Percentiles rank a stretch among this genome's conserved stretches.
These are phyloP conservation scores for Pelobates fuscus DNA, from an alignment of 2,113 vertebrate genomes.

Conservation along the genomic window DNA sequence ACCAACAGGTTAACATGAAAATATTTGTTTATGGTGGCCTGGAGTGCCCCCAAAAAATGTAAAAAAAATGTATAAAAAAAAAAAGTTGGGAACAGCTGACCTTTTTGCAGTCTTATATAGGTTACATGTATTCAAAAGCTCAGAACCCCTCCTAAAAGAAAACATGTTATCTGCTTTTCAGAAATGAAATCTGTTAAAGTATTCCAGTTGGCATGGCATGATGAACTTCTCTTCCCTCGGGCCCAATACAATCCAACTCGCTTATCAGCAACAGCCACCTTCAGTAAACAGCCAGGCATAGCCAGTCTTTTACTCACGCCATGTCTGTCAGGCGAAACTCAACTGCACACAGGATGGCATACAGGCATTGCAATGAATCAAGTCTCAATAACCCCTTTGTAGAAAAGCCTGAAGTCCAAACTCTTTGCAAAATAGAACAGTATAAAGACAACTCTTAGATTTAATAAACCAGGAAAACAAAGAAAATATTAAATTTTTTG, in stretches of 20 bases:
- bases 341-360: neutral
- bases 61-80: too few relatives aligned
- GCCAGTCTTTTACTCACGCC: neutral
- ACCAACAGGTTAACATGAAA: too few relatives aligned
- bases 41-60: too few relatives aligned
- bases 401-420: too few relatives aligned
- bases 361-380: neutral
- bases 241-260: neutral
- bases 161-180: neutral
- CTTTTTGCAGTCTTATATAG: too few relatives aligned
- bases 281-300: neutral
- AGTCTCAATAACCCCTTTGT: neutral
- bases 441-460: too few relatives aligned
- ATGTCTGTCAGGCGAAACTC: neutral
- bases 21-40: too few relatives aligned
- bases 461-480: too few relatives aligned
- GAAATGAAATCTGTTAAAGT: neutral
- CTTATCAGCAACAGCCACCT: constrained; percentile 18
- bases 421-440: too few relatives aligned
- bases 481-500: too few relatives aligned
- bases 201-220: neutral
- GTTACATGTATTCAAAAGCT: too few relatives aligned
- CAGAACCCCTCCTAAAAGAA: neutral
- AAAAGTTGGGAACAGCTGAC: too few relatives aligned
- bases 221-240: neutral